These are phyloP conservation scores for Copidosoma aretas DNA, from an alignment of 2,888 invertebrate species.

Conservation along the genomic window DNA sequence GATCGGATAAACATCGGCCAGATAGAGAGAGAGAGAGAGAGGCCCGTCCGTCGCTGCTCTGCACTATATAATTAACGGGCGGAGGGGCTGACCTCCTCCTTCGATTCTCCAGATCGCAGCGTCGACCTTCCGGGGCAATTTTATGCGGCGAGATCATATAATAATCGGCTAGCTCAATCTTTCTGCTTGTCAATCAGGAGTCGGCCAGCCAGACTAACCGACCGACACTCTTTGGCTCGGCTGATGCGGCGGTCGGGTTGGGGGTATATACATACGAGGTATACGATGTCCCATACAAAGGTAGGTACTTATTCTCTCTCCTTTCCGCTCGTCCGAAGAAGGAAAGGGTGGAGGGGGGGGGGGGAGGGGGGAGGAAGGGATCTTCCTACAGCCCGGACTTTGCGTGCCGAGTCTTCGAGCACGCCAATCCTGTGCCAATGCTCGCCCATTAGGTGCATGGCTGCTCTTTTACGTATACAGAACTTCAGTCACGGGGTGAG, in stretches of 20 bases:
- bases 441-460: slow-evolving; percentile 43
- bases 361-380: no score
- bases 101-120: slow-evolving; percentile 27
- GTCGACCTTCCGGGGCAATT: slow-evolving; percentile 57
- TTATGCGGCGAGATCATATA: slow-evolving; percentile 49
- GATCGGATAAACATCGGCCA: slow-evolving; percentile 59
- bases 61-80: slow-evolving; percentile 58
- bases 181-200: slow-evolving; percentile 3
- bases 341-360: no score
- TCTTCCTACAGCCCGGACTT: background rate
- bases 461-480: slow-evolving; percentile 35
- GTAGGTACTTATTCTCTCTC: no score
- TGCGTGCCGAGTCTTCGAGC: slow-evolving; percentile 42
- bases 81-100: slow-evolving; percentile 49
- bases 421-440: slow-evolving; percentile 44
- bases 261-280: no score
- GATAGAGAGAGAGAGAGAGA: slow-evolving; percentile 38
- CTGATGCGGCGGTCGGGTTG: no score
- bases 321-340: no score
- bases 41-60: slow-evolving; percentile 41
- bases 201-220: background rate
- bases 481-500: slow-evolving; percentile 22
- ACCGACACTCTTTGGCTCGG: no score
- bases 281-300: no score
- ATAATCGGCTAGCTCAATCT: slow-evolving; percentile 45